These are phyloP conservation scores for Noctua pronuba DNA, from an alignment of 2,888 invertebrate species.

Conservation along the genomic window DNA sequence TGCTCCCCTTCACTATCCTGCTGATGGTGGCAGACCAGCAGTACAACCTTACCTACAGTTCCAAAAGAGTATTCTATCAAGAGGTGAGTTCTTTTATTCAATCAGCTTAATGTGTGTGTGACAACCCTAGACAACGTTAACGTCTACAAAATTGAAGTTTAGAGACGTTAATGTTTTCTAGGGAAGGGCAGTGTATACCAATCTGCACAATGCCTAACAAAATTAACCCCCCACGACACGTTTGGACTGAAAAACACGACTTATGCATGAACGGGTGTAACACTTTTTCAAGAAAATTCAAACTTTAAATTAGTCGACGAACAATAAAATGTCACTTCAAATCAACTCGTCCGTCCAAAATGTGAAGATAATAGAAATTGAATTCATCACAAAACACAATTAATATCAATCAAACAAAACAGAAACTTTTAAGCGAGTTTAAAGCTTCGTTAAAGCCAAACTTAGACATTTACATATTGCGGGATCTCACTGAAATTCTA, in stretches of 20 bases:
- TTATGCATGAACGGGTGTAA: conserved; percentile 29
- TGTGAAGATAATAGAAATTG: conserved; percentile 35
- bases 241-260: conserved; percentile 28
- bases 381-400: conserved; percentile 44
- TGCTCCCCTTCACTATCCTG: conserved; percentile 91
- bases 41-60: conserved; percentile 90
- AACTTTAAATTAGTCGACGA: not conserved
- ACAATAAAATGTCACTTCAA: conserved; percentile 16
- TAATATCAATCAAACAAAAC: conserved; percentile 49
- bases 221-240: conserved; percentile 35
- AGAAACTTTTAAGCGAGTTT: conserved; percentile 47
- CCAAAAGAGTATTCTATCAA: conserved; percentile 87
- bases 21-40: conserved; percentile 91
- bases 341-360: conserved; percentile 11
- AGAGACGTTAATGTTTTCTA: not conserved
- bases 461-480: conserved; percentile 26
- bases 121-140: conserved; percentile 18
- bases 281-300: conserved; percentile 11
- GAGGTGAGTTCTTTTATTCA: conserved; percentile 83
- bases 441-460: conserved; percentile 29
- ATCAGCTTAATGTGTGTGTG: conserved; percentile 11
- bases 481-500: conserved; percentile 24
- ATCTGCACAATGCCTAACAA: conserved; percentile 39
- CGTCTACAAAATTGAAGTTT: not conserved
- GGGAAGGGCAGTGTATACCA: not conserved